Evolutionary conservation across 2,113 vertebrate species (phyloP).

Genomic region (Fukomys damarensis): DNA sequence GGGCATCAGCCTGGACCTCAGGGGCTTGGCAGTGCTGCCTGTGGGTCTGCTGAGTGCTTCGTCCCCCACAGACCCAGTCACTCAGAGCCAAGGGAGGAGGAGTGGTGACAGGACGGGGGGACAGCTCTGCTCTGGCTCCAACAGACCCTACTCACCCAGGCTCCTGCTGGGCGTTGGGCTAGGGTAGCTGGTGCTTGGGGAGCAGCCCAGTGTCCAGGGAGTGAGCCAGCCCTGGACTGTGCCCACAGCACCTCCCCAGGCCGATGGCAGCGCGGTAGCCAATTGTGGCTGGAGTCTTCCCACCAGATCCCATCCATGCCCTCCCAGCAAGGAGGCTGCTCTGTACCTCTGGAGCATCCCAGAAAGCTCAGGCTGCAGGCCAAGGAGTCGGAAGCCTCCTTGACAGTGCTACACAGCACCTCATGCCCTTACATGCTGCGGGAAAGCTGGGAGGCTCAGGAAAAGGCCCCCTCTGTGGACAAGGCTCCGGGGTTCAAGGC

Average conservation of each 20-base stretch:
- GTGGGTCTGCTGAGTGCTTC: fast-evolving
- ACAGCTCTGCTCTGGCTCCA: not conserved
- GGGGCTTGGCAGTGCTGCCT: not conserved
- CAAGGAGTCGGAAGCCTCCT: not conserved
- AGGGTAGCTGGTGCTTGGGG: not conserved
- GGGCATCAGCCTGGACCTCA: not conserved
- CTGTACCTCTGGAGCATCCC: not conserved
- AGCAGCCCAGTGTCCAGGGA: not conserved
- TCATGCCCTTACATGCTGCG: not conserved
- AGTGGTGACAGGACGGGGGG: not conserved
- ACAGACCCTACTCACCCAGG: not conserved
- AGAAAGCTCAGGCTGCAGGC: fast-evolving
- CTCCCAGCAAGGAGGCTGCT: not conserved
- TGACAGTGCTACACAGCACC: not conserved
- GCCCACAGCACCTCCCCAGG: not conserved
- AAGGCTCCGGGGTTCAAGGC: not conserved
- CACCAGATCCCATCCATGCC: not conserved
- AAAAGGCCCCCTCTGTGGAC: slow-evolving; percentile 29
- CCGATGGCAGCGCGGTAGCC: no score
- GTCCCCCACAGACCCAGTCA: fast-evolving
- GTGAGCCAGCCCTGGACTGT: not conserved
- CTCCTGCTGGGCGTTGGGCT: not conserved
- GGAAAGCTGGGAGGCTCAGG: not conserved
- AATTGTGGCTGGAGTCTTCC: not conserved
- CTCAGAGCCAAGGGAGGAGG: not conserved